These are phyloP conservation scores for Petrophora chlorosata DNA, from an alignment of 2,888 invertebrate species.

Conservation along the genomic window DNA sequence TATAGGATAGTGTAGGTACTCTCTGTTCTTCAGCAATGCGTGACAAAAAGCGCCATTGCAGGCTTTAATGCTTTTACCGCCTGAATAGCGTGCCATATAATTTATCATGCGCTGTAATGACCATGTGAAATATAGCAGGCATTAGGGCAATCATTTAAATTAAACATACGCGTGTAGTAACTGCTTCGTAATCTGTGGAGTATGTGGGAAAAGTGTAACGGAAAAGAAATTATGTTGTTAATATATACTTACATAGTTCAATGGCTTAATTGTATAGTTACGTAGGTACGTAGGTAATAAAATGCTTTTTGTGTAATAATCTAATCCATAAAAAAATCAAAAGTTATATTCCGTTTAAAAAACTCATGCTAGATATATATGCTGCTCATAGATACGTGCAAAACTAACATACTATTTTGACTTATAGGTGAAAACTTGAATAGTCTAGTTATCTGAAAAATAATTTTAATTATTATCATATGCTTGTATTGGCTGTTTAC, in stretches of 20 bases:
- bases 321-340: too few relatives aligned
- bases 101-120: conserved; percentile 35
- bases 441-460: too few relatives aligned
- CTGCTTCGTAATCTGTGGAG: not conserved
- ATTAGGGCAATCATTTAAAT: conserved; percentile 31
- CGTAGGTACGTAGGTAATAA: not conserved
- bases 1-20: too few relatives aligned
- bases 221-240: not conserved
- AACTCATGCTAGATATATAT: too few relatives aligned
- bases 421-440: too few relatives aligned
- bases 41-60: conserved; percentile 47
- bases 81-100: conserved; percentile 35
- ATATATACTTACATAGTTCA: not conserved
- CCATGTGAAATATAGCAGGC: conserved; percentile 35
- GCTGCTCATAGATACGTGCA: too few relatives aligned
- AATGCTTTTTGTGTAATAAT: too few relatives aligned
- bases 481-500: too few relatives aligned
- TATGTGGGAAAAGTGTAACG: not conserved
- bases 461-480: too few relatives aligned
- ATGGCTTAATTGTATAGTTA: not conserved
- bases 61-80: conserved; percentile 38
- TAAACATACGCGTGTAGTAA: conserved; percentile 21
- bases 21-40: conserved; percentile 37
- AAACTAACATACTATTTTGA: too few relatives aligned
- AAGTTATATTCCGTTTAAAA: too few relatives aligned